Conservation (phyloP, 2,797 vertebrate species). For the Streptopelia turtur region DNA sequence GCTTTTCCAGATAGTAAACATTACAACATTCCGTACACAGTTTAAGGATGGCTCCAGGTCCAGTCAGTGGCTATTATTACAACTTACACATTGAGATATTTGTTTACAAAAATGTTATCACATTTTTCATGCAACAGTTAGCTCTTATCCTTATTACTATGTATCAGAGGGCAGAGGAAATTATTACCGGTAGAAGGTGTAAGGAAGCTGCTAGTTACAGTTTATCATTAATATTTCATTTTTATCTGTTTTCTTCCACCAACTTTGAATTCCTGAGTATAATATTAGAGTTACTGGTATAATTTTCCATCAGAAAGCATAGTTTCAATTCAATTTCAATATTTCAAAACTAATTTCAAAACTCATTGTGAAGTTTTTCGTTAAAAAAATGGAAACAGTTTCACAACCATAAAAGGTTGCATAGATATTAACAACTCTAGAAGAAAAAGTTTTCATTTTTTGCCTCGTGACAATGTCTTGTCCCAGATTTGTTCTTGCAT, state of each 20-base stretch:
- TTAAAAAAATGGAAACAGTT: not conserved
- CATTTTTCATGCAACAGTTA: slow-evolving; percentile 56
- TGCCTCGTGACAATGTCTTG: not conserved
- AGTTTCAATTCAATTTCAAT: not conserved
- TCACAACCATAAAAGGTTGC: not conserved
- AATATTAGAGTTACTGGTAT: slow-evolving; percentile 58
- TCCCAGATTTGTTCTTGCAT: slow-evolving; percentile 7
- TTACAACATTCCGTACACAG: rapidly evolving
- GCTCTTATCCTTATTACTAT: not conserved
- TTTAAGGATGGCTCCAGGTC: not conserved
- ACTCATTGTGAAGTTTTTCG: not conserved
- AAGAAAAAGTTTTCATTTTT: not conserved
- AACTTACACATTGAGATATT: not conserved
- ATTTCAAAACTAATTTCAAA: not conserved
- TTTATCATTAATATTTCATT: slow-evolving; percentile 25
- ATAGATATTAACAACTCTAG: not conserved
- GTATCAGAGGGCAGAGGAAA: not conserved
- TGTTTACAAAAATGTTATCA: slow-evolving; percentile 4
- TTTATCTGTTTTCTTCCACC: slow-evolving; percentile 39
- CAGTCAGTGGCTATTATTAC: not conserved
- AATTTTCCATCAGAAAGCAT: not conserved
- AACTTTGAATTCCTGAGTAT: slow-evolving; percentile 71
- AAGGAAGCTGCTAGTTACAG: slow-evolving; percentile 49
- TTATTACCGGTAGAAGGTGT: slow-evolving; percentile 36
- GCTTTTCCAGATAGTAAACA: not conserved